A percentile compares a stretch with the other conserved stretches of the same genome.
Conservation (phyloP, 2,113 vertebrate species). For the Odocoileus hemionus region DNA sequence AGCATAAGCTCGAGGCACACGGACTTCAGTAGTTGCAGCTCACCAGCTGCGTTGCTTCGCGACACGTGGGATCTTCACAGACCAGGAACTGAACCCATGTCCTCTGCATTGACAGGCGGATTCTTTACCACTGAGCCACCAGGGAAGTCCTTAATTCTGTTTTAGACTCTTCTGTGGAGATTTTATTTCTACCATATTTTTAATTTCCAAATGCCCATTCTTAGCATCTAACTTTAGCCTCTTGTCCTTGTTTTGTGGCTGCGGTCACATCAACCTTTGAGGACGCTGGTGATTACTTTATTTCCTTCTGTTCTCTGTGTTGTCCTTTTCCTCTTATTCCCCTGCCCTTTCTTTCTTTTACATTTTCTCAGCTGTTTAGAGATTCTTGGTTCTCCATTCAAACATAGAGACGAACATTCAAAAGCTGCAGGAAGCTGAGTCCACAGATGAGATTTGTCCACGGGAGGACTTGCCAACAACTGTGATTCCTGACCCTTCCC, state of each 20-base stretch:
- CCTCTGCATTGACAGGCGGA: not conserved
- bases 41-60: not conserved
- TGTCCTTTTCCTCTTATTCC: not conserved
- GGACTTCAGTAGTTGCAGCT: not conserved
- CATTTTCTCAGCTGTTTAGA: not conserved
- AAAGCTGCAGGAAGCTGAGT: too few species aligned
- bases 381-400: not conserved
- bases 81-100: not conserved
- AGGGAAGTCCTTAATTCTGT: not conserved
- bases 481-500: not conserved
- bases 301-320: not conserved
- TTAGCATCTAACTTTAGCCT: not conserved
- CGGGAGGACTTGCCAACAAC: not conserved
- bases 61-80: not conserved
- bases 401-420: not conserved
- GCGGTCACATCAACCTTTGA: not conserved
- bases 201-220: not conserved
- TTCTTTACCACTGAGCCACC: not conserved
- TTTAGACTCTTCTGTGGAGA: not conserved
- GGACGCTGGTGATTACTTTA: not conserved
- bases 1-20: accelerated
- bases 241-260: not conserved
- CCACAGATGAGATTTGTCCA: not conserved
- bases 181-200: not conserved
- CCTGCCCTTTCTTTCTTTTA: not conserved